Conservation (phyloP, 2,113 vertebrate species). For the Ceyx melanurus region DNA sequence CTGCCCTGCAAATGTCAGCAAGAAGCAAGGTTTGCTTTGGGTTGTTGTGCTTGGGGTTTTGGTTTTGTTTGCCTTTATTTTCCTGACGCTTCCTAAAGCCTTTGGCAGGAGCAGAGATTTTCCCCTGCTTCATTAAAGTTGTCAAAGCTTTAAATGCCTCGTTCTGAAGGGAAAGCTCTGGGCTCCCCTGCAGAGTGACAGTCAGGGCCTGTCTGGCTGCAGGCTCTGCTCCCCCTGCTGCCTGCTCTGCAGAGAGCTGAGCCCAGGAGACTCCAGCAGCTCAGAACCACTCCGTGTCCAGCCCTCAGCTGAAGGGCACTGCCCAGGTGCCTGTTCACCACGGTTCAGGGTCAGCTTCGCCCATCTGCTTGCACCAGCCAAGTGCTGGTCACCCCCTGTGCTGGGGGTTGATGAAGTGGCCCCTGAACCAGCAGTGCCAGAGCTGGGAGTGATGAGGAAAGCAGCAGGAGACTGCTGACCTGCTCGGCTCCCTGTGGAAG, state of each 20-base stretch:
- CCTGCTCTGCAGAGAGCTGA: background rate
- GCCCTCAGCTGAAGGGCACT: accelerated
- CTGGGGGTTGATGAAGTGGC: background rate
- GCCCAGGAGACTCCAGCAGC: background rate
- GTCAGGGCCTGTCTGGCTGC: background rate
- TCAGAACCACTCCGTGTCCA: accelerated
- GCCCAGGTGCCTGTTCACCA: accelerated
- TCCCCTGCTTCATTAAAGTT: conserved; percentile 46
- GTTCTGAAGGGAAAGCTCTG: conserved; percentile 26
- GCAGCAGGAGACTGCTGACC: background rate
- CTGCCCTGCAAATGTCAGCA: conserved; percentile 23
- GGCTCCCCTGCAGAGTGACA: background rate
- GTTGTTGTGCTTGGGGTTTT: too few species aligned
- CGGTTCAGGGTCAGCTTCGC: background rate
- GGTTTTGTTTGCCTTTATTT: conserved; percentile 5
- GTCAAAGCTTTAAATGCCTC: conserved; percentile 40
- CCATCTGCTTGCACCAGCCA: too few species aligned
- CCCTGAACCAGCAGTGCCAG: background rate
- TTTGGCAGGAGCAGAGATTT: conserved; percentile 3
- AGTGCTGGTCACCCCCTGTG: background rate
- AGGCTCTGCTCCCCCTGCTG: conserved; percentile 43
- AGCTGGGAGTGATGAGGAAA: background rate
- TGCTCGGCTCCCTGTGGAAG: background rate
- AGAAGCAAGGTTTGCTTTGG: background rate
- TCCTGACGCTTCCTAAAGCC: background rate